A percentile compares a stretch with the other conserved stretches of the same genome.
Conservation (phyloP, 2,113 vertebrate species). For the Hippolais icterina region DNA sequence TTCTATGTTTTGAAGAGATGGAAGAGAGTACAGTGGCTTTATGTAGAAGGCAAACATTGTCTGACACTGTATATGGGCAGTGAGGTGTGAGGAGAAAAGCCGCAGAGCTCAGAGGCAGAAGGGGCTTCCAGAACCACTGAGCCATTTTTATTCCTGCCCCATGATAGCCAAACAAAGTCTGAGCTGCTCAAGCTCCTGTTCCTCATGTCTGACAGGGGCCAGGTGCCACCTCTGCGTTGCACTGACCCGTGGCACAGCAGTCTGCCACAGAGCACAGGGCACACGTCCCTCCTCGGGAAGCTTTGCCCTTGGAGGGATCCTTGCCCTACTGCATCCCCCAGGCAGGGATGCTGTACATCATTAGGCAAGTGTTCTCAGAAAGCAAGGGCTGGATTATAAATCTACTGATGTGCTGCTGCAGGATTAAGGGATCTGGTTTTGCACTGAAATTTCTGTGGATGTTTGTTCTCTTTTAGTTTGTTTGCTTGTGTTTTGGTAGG, state of each 20-base stretch:
- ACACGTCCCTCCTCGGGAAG: fast-evolving
- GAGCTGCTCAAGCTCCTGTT: background rate
- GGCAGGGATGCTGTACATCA: background rate
- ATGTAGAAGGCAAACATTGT: background rate
- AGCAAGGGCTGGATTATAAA: background rate
- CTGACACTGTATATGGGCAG: background rate
- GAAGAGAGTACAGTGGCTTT: background rate
- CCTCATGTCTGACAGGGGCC: background rate
- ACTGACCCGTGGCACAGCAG: background rate
- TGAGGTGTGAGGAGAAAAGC: background rate
- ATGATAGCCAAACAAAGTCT: background rate
- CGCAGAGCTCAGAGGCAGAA: background rate
- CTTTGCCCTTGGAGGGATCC: background rate
- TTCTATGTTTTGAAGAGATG: background rate
- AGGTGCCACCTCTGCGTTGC: background rate
- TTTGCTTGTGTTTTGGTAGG: background rate
- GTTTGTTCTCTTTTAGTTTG: background rate
- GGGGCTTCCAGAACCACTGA: background rate
- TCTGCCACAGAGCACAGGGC: background rate
- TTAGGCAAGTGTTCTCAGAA: background rate
- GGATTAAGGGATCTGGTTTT: background rate
- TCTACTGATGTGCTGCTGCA: background rate
- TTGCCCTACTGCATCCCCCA: background rate
- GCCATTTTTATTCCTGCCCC: background rate
- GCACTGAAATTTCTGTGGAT: background rate